A percentile compares a stretch with the other conserved stretches of the same genome.
These are phyloP conservation scores for Pygocentrus nattereri DNA, from an alignment of 2,797 vertebrate genomes.

Conservation along the genomic window DNA sequence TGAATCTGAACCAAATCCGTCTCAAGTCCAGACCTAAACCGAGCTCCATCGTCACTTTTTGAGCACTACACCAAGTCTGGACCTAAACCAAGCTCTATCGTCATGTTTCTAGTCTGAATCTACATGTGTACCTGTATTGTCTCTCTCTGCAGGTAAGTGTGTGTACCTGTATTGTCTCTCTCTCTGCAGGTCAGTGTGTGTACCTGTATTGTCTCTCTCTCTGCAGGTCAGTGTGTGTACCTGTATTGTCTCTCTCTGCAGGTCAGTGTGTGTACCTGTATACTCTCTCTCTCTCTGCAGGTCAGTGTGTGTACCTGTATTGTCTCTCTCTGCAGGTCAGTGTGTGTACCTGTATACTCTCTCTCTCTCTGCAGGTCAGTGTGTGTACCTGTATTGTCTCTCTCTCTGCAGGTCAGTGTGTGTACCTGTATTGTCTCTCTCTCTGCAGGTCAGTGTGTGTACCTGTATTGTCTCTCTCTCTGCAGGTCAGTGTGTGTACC, in stretches of 20 bases:
- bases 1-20: too few species aligned
- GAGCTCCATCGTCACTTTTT: too few species aligned
- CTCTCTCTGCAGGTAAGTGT: background rate
- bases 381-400: background rate
- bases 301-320: background rate
- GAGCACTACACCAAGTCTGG: too few species aligned
- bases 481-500: background rate
- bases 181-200: background rate
- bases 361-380: background rate
- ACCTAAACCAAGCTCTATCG: too few species aligned
- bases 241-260: slow-evolving; percentile 95
- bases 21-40: too few species aligned
- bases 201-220: background rate
- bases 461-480: background rate
- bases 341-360: background rate
- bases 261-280: slow-evolving; percentile 30
- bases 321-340: background rate
- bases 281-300: background rate
- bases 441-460: background rate
- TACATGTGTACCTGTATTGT: too few species aligned
- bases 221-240: slow-evolving; percentile 66
- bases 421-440: background rate
- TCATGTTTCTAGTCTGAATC: too few species aligned
- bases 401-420: background rate
- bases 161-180: background rate